These are phyloP conservation scores for Ailurus styani DNA, from an alignment of 2,113 vertebrate species.

Conservation along the genomic window DNA sequence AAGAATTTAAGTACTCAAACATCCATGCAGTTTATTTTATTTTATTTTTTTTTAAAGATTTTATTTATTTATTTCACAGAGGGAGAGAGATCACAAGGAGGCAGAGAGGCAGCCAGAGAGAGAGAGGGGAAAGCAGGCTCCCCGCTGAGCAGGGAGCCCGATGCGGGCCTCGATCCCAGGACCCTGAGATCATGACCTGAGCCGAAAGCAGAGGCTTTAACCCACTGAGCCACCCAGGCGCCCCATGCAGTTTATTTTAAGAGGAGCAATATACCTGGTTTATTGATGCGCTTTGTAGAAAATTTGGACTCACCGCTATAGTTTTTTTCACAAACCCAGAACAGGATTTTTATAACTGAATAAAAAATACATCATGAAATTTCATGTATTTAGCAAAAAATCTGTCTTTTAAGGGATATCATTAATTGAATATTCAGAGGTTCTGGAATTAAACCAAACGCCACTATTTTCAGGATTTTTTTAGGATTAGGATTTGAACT, in stretches of 20 bases:
- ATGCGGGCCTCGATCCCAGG: no score
- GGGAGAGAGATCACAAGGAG: no score
- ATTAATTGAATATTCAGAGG: not conserved
- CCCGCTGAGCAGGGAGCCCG: no score
- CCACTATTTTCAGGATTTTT: not conserved
- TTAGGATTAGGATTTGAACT: not conserved
- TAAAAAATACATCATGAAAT: not conserved
- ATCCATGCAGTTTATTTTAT: not conserved
- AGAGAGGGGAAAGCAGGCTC: no score
- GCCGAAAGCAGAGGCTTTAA: no score
- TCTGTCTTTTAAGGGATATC: not conserved
- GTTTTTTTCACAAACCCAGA: not conserved
- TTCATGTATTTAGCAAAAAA: not conserved
- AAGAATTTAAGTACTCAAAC: constrained; percentile 16
- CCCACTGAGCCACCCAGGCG: no score
- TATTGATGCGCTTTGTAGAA: not conserved
- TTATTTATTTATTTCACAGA: no score
- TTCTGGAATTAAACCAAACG: not conserved
- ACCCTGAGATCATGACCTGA: no score
- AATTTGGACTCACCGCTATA: not conserved
- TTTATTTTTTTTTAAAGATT: no score
- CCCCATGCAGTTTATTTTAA: not conserved
- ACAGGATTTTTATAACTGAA: not conserved
- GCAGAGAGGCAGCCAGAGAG: no score
- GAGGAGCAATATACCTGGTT: not conserved